Evolutionary conservation across 2,113 vertebrate genomes (phyloP), one percentile per base, ranked within the genome.

Genomic region (Hydrochoerus hydrochaeris): DNA sequence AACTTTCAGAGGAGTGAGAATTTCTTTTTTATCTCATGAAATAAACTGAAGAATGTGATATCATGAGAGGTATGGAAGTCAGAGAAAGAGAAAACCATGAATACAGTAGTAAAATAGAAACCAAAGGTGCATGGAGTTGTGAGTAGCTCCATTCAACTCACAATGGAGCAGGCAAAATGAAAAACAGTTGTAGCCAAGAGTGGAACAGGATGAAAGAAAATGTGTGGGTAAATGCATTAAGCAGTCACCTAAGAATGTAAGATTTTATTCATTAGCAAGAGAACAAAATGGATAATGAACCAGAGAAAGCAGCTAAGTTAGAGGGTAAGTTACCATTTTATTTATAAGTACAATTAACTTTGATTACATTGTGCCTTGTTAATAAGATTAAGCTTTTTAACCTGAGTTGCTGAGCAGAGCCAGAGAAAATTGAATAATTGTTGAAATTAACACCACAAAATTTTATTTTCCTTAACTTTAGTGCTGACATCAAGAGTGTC

Each of bases 261-360:
- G 16, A 38, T 81, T 84, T 81, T 35, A 92, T 52, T 96, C 58
- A 41, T n/a, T 60, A 92, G 24, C 0, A 5, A 2, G 0, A 46
- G 20, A 90, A 35, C 41, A 83, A 83, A 86, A 38, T 7, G 52
- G n/a, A 12, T 81, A 90, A 32, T 88, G 38, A 81, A 73, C 22
- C 0, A 88, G 44, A n/a, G 32, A n/a, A 87, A 87, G 30, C 80
- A n/a, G 44, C 81, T 96, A 60, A 91, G 26, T 78, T 80, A 87
- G 86, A 60, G 58, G n/a, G n/a, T n/a, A 94, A 82, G 71, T 22
- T 14, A 60, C 75, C 52, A 77, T 91, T 96, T 94, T 78, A 93
- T 96, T 94, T 78, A 78, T 78, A 91, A 94, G 44, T 58, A 88
- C 81, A 97, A 88, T 90, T 94, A 91, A 85, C 58, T 96, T 90